Evolutionary conservation across 1,140 invertebrate genomes (phyloP).

Genomic region (Oncopeltus fasciatus): DNA sequence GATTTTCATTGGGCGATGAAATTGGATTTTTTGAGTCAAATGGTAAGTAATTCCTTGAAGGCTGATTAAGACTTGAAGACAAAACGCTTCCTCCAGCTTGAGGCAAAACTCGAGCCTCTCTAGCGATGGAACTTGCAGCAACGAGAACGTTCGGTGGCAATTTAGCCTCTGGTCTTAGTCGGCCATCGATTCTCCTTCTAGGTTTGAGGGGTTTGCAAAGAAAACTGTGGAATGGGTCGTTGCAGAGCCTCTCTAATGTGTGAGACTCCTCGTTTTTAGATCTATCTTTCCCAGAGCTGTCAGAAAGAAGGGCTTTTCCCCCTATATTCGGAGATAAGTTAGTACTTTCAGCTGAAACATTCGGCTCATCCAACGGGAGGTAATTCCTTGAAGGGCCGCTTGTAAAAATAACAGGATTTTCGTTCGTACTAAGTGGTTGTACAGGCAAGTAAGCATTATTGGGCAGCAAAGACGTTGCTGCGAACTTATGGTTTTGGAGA

Average conservation of each 20-base stretch:
- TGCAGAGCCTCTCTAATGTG: slow-evolving; percentile 18
- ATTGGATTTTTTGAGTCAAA: background rate
- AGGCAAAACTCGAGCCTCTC: background rate
- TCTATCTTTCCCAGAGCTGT: background rate
- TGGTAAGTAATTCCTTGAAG: no score
- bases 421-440: background rate
- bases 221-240: slow-evolving; percentile 22
- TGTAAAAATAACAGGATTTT: no score
- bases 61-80: background rate
- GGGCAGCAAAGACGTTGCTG: no score
- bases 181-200: slow-evolving; percentile 15
- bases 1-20: no score
- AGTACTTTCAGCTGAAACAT: background rate
- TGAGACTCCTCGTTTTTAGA: background rate
- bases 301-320: background rate
- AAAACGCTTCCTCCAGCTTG: background rate
- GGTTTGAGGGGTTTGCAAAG: slow-evolving; percentile 18
- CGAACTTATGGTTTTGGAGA: background rate
- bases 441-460: background rate
- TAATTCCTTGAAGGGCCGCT: no score
- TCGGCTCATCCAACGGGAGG: background rate
- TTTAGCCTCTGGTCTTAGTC: slow-evolving; percentile 14
- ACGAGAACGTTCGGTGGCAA: slow-evolving; percentile 13
- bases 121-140: background rate
- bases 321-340: slow-evolving; percentile 6